These are phyloP conservation scores for Cetonia aurata DNA, from an alignment of 2,888 invertebrate species.

Conservation along the genomic window DNA sequence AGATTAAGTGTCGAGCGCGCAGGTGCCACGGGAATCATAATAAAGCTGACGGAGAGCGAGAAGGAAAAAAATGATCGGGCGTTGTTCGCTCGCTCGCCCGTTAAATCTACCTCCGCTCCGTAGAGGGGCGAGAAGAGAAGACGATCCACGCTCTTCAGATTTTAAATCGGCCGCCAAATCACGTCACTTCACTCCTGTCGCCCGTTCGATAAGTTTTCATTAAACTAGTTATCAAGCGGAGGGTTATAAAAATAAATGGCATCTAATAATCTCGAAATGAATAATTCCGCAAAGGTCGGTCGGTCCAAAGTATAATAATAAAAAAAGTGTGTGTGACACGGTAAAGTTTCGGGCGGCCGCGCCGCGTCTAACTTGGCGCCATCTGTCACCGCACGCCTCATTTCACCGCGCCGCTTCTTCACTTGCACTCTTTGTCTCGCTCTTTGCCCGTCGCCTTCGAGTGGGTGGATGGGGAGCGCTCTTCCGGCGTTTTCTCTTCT, in stretches of 20 bases:
- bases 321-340: constrained; percentile 56
- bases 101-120: too few species aligned
- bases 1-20: too few species aligned
- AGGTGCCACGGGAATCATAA: too few species aligned
- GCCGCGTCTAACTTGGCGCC: constrained; percentile 59
- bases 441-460: not conserved
- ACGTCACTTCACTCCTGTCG: not conserved
- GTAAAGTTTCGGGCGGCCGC: constrained; percentile 57
- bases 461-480: not conserved
- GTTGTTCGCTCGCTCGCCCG: too few species aligned
- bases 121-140: too few species aligned
- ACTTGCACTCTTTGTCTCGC: constrained; percentile 51
- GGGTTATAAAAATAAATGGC: constrained; percentile 45
- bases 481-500: constrained; percentile 24
- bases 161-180: too few species aligned
- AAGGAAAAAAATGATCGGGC: too few species aligned
- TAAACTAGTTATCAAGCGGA: constrained; percentile 44
- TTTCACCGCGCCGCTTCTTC: constrained; percentile 61
- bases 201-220: constrained; percentile 40
- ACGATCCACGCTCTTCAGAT: too few species aligned
- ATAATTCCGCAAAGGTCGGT: constrained; percentile 57
- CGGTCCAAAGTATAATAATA: constrained; percentile 47
- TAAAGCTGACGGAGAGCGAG: too few species aligned
- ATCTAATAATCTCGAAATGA: constrained; percentile 55
- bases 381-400: constrained; percentile 63